These are phyloP conservation scores for Ptilonorhynchus violaceus DNA, from an alignment of 2,113 vertebrate species.

Conservation along the genomic window DNA sequence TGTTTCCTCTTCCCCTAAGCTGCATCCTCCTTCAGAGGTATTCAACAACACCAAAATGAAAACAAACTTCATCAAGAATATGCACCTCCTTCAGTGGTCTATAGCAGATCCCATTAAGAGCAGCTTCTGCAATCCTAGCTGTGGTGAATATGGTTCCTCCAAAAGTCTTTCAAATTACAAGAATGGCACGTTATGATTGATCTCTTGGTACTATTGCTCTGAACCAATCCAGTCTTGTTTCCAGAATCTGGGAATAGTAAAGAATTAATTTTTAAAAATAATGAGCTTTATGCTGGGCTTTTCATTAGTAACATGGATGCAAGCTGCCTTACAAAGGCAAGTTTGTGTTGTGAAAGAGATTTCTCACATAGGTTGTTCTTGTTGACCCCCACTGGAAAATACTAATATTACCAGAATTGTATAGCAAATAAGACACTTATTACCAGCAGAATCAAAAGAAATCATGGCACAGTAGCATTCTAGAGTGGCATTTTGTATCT, in stretches of 20 bases:
- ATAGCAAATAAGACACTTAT: conserved; percentile 24
- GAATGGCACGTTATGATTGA: not conserved
- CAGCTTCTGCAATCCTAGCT: not conserved
- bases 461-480: conserved; percentile 10
- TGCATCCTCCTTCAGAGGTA: not conserved
- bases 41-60: not conserved
- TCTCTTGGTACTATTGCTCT: not conserved
- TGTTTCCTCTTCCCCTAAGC: not conserved
- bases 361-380: conserved; percentile 31
- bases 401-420: not conserved
- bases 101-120: not conserved
- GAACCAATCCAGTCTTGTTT: not conserved
- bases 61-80: not conserved
- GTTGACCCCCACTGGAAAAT: conserved; percentile 59
- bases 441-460: not conserved
- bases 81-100: fast-evolving
- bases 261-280: conserved; percentile 9
- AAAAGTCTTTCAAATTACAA: not conserved
- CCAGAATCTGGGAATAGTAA: not conserved
- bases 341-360: not conserved
- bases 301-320: not conserved
- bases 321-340: conserved; percentile 30
- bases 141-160: not conserved
- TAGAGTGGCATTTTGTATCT: not conserved
- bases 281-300: not conserved